phyloP scores from a whole-genome alignment of 2,888 invertebrate genomes.

The Heteromurus nitidus region DNA sequence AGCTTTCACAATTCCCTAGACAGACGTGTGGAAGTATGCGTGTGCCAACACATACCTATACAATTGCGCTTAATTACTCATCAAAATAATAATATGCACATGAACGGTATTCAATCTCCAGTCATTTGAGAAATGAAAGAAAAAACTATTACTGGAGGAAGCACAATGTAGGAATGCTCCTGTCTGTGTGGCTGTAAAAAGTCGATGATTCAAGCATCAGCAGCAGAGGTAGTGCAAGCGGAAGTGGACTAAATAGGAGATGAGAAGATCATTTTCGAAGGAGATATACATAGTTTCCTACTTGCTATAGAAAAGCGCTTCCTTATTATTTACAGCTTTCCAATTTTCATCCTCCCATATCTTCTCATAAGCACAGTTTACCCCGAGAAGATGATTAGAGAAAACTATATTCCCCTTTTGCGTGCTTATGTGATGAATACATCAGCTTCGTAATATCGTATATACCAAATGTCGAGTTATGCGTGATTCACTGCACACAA shows the following conservation, averaged over 20 bases:
- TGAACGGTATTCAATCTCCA: slow-evolving; percentile 37
- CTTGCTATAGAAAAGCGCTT: not conserved
- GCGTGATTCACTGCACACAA: not conserved
- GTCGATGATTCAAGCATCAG: no score
- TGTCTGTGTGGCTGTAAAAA: no score
- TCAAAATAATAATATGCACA: slow-evolving; percentile 45
- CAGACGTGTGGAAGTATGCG: slow-evolving; percentile 21
- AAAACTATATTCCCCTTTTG: no score
- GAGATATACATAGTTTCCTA: no score
- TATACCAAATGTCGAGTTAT: not conserved
- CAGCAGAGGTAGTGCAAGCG: slow-evolving; percentile 20
- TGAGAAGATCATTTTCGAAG: no score
- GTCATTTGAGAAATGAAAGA: no score
- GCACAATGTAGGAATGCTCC: no score
- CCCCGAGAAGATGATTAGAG: not conserved
- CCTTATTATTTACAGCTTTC: not conserved
- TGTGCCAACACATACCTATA: slow-evolving; percentile 30
- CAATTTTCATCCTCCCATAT: not conserved
- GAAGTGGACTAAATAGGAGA: no score
- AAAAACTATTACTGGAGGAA: no score
- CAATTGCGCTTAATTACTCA: slow-evolving; percentile 53
- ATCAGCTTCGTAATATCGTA: no score
- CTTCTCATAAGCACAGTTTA: slow-evolving; percentile 29
- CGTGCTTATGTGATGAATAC: no score
- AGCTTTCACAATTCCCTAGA: slow-evolving; percentile 45